A percentile compares a stretch with the other conserved stretches of the same genome.
These are phyloP conservation scores for Brachionus asplanchnoidis DNA, from an alignment of 1,140 invertebrate species.

Conservation along the genomic window DNA sequence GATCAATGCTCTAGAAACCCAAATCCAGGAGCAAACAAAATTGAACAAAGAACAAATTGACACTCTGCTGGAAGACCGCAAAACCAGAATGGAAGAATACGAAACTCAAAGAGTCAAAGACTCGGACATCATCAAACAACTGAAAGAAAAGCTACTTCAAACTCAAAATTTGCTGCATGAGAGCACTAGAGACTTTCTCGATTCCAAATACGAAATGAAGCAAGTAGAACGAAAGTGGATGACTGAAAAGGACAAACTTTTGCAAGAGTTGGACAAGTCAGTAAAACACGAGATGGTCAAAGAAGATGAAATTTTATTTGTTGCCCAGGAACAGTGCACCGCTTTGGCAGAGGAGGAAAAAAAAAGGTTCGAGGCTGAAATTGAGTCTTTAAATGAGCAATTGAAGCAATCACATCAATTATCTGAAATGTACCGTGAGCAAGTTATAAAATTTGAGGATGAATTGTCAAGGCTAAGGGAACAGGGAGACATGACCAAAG, in stretches of 20 bases:
- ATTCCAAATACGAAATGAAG: conserved; percentile 51
- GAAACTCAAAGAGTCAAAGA: conserved; percentile 53
- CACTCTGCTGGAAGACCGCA: conserved; percentile 52
- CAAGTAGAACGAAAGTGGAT: conserved; percentile 55
- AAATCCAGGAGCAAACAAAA: conserved; percentile 55
- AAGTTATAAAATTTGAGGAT: conserved; percentile 56
- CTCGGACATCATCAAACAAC: conserved; percentile 53
- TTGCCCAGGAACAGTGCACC: conserved; percentile 15
- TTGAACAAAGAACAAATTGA: conserved; percentile 54
- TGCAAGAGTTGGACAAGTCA: conserved; percentile 43
- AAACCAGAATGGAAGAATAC: conserved; percentile 53
- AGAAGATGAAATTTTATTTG: conserved; percentile 36
- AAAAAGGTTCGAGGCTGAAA: conserved; percentile 29
- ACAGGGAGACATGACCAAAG: conserved; percentile 54
- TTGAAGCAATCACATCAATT: conserved; percentile 53
- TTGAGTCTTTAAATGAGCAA: conserved; percentile 52
- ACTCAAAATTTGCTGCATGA: conserved; percentile 57
- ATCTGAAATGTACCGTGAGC: conserved; percentile 56
- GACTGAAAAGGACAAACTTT: conserved; percentile 55
- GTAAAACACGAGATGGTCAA: neutral
- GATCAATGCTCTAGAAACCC: conserved; percentile 54
- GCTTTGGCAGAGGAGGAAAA: conserved; percentile 26
- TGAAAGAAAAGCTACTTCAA: conserved; percentile 57
- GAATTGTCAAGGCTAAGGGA: conserved; percentile 54
- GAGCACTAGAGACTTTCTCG: conserved; percentile 56